Evolutionary conservation across 2,888 invertebrate genomes (phyloP).

Genomic region (Cistogaster globosa): DNA sequence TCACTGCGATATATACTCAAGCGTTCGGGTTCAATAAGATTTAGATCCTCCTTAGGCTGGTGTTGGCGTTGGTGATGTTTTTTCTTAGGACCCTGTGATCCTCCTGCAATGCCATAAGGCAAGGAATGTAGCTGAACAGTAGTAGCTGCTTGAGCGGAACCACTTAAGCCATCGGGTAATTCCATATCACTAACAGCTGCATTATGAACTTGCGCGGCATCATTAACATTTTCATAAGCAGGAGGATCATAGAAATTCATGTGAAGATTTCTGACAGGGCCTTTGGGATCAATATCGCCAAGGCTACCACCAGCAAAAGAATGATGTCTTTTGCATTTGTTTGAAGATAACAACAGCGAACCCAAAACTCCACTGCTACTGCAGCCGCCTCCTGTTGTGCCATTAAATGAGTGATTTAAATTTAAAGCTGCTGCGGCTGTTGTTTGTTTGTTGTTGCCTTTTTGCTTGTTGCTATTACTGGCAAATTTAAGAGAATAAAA

Average conservation of each 20-base stretch:
- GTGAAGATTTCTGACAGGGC: slow-evolving; percentile 71
- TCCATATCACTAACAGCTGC: slow-evolving; percentile 74
- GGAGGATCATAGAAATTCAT: slow-evolving; percentile 82
- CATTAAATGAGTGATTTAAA: slow-evolving; percentile 69
- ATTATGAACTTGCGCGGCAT: slow-evolving; percentile 87
- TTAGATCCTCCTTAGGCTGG: slow-evolving; percentile 80
- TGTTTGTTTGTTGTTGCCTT: slow-evolving; percentile 49
- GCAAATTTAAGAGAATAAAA: slow-evolving; percentile 82
- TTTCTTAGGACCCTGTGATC: slow-evolving; percentile 77
- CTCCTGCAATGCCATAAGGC: slow-evolving; percentile 72
- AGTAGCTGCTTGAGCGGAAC: slow-evolving; percentile 74
- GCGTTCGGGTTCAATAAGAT: slow-evolving; percentile 81
- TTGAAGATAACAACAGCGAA: slow-evolving; percentile 42
- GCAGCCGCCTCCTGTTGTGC: neutral
- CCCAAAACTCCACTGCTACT: slow-evolving; percentile 59
- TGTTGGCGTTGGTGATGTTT: slow-evolving; percentile 81
- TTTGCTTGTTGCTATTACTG: slow-evolving; percentile 72
- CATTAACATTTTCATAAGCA: slow-evolving; percentile 87
- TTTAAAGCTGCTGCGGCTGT: slow-evolving; percentile 66
- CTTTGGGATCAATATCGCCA: slow-evolving; percentile 80
- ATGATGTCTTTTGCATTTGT: slow-evolving; percentile 82
- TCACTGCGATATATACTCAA: slow-evolving; percentile 83
- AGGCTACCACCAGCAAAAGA: slow-evolving; percentile 82
- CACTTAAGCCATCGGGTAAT: slow-evolving; percentile 70
- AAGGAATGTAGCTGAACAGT: slow-evolving; percentile 77